Conservation (phyloP, 2,888 invertebrate species). For the Adineta ricciae region DNA sequence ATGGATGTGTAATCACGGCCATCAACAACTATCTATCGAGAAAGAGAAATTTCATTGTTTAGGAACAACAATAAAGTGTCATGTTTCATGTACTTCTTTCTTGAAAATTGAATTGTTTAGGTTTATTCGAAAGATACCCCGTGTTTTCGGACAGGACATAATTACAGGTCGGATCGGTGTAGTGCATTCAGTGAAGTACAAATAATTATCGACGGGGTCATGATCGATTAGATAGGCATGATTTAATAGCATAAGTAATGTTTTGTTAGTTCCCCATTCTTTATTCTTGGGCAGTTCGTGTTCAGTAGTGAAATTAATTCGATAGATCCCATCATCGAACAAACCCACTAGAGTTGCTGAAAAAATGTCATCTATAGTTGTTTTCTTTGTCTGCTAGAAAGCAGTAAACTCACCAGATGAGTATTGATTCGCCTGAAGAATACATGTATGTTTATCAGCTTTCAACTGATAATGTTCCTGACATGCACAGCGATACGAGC, state of each 20-base stretch:
- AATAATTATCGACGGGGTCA: background rate
- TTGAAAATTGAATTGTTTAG: background rate
- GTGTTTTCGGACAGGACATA: background rate
- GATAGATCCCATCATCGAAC: background rate
- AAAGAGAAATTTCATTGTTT: background rate
- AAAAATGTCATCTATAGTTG: background rate
- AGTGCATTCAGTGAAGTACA: background rate
- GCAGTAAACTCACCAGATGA: background rate
- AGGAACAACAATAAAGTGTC: background rate
- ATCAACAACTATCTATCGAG: background rate
- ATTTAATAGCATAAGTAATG: background rate
- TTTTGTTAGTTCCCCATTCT: background rate
- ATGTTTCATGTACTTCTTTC: background rate
- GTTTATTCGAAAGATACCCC: background rate
- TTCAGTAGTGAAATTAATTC: background rate
- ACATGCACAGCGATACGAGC: conserved; percentile 30
- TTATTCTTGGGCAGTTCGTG: background rate
- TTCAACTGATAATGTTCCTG: conserved; percentile 30
- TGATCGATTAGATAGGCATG: background rate
- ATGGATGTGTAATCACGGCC: conserved; percentile 11
- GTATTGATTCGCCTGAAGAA: background rate
- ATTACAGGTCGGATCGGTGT: background rate
- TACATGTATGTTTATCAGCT: conserved; percentile 31
- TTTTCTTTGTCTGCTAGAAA: background rate
- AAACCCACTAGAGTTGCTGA: background rate